Percentiles rank a stretch among this genome's conserved stretches.
Conservation (phyloP, 2,888 invertebrate genomes). For the Cryptosula pallasiana region DNA sequence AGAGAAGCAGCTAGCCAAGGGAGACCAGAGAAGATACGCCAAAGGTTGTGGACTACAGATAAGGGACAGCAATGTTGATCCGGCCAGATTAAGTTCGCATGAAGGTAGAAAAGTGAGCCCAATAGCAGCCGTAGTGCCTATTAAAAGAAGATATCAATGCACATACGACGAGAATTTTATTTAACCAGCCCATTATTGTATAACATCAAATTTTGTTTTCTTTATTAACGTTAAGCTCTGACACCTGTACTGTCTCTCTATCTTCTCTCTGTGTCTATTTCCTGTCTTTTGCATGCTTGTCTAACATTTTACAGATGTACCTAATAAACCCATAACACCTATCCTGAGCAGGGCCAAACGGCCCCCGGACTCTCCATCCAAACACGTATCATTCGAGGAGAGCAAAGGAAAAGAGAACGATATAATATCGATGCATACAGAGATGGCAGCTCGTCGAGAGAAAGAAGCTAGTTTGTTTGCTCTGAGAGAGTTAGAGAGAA, state of each 20-base stretch:
- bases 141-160: neutral
- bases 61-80: neutral
- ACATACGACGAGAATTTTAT: no score
- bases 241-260: neutral
- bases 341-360: constrained; percentile 32
- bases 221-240: neutral
- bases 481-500: neutral
- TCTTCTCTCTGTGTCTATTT: no score
- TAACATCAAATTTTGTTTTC: no score
- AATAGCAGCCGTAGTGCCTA: constrained; percentile 14
- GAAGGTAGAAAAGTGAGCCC: constrained; percentile 22
- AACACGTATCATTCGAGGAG: constrained; percentile 40
- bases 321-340: constrained; percentile 12
- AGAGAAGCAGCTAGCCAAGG: neutral
- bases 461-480: constrained; percentile 2
- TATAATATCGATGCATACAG: constrained; percentile 32
- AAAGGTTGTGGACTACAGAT: neutral
- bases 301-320: neutral
- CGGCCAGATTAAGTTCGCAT: neutral
- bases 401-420: constrained; percentile 38
- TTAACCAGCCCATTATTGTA: no score
- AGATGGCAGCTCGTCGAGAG: constrained; percentile 29
- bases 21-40: neutral
- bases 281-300: neutral
- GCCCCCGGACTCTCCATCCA: constrained; percentile 40